Evolutionary conservation across 2,797 vertebrate species (phyloP), one percentile per base, ranked within the genome.

Genomic region (Mus minutoides): DNA sequence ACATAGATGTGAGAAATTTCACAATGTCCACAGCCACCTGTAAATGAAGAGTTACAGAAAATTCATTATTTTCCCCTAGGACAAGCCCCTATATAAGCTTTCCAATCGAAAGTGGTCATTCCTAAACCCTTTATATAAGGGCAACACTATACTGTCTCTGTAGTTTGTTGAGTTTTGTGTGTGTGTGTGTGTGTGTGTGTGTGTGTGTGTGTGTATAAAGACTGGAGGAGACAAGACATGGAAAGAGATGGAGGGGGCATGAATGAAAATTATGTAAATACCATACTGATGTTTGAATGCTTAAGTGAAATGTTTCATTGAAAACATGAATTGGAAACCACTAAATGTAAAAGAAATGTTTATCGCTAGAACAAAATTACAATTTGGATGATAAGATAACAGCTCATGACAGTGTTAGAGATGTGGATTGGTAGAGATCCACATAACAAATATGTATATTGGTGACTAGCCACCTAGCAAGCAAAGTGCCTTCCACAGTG

Each of bases 301-400:
- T 64, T 62, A 29, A 34, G 2, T 43, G 4, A 62, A 83, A 17
- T 29, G 29, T 77, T 83, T 64, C 43, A 46, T 64, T 64, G 58
- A 84, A 84, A 31, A 84, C 24, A 82, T 49, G 6, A 83, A 6
- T 26, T 83, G 7, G 24, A 58, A 91, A 88, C 21, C 7, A 76
- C 22, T 31, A 10, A n/a, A 12, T 75, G 14, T 75, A 75, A n/a
- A 49, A 60, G 12, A 88, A 64, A 71, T 58, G 29, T 17, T 14
- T 40, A 40, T 67, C 29, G n/a, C 80, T 76, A 83, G 54, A n/a
- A 58, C n/a, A 91, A 79, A 89, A 83, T 84, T 83, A 71, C 19
- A 88, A 73, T 79, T 89, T 85, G 2, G 13, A 29, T 85, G 67
- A 92, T 16, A 79, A 64, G 58, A 52, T 94, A 92, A 77, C 71